Percentiles rank a stretch among this genome's conserved stretches.
phyloP scores from a whole-genome alignment of 2,113 vertebrate species.

The Orycteropus afer region DNA sequence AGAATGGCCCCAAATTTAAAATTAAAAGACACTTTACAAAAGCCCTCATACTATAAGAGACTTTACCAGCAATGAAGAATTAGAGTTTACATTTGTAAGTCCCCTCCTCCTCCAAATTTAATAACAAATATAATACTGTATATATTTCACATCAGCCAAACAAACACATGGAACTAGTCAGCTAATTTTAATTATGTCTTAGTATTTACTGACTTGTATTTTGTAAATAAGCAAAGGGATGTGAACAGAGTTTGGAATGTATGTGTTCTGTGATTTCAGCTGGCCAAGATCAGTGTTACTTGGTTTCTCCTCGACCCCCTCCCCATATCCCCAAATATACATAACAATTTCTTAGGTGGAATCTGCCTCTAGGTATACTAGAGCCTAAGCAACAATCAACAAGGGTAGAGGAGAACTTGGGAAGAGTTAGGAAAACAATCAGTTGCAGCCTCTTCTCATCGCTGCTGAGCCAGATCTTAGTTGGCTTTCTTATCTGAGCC shows the following conservation, averaged over 20 bases:
- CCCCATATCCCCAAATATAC: neutral
- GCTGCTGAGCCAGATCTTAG: neutral
- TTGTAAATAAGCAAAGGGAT: conserved; percentile 49
- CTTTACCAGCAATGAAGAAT: conserved; percentile 30
- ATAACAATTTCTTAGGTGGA: neutral
- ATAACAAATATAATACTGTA: conserved; percentile 47
- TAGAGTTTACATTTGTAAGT: neutral
- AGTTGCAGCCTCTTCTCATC: neutral
- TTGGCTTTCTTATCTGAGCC: neutral
- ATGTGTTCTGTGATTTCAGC: conserved; percentile 39
- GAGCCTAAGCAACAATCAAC: neutral
- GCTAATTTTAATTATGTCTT: conserved; percentile 49
- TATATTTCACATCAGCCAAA: conserved; percentile 40
- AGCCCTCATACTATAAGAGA: neutral
- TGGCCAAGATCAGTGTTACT: conserved; percentile 14
- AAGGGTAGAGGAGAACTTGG: neutral
- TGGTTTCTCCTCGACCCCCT: neutral
- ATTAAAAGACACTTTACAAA: conserved; percentile 9
- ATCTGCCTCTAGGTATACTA: neutral
- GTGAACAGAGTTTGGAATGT: conserved; percentile 47
- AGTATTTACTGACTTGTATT: conserved; percentile 47
- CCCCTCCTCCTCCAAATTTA: conserved; percentile 35
- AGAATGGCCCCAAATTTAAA: conserved; percentile 16
- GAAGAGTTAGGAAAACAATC: neutral
- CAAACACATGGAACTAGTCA: conserved; percentile 58